These are phyloP conservation scores for Notodonta ziczac DNA, from an alignment of 2,888 invertebrate species.

Conservation along the genomic window DNA sequence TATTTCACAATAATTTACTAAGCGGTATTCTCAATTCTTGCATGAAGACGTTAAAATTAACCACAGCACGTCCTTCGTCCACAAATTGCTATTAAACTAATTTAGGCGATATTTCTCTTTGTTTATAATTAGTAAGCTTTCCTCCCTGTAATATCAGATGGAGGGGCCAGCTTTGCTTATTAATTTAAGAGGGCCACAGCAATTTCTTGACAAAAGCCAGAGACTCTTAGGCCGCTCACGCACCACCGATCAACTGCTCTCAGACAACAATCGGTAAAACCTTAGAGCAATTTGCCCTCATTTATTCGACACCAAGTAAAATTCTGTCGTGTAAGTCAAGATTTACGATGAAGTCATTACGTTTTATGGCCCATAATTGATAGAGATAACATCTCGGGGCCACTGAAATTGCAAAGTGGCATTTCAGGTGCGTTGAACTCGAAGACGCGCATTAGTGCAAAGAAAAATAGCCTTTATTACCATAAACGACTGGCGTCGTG, in stretches of 20 bases:
- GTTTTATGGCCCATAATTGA: conserved; percentile 83
- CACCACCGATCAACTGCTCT: conserved; percentile 33
- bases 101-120: conserved; percentile 33
- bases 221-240: conserved; percentile 29
- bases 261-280: conserved; percentile 67
- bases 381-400: conserved; percentile 78
- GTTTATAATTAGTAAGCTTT: conserved; percentile 40
- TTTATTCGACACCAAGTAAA: conserved; percentile 79
- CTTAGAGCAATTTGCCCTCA: conserved; percentile 69
- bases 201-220: conserved; percentile 34
- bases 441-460: conserved; percentile 73
- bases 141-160: conserved; percentile 36
- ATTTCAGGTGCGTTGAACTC: conserved; percentile 72
- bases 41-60: neutral
- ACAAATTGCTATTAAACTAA: conserved; percentile 31
- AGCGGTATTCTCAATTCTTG: neutral
- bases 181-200: conserved; percentile 35
- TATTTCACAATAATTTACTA: neutral
- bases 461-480: conserved; percentile 74
- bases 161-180: conserved; percentile 35
- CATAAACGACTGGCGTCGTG: conserved; percentile 73
- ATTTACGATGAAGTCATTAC: conserved; percentile 84
- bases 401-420: conserved; percentile 79
- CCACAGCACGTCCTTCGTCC: conserved; percentile 29
- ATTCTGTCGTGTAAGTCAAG: conserved; percentile 79